Conservation (phyloP, 1,140 invertebrate genomes). For the Leptinotarsa lineolata region DNA sequence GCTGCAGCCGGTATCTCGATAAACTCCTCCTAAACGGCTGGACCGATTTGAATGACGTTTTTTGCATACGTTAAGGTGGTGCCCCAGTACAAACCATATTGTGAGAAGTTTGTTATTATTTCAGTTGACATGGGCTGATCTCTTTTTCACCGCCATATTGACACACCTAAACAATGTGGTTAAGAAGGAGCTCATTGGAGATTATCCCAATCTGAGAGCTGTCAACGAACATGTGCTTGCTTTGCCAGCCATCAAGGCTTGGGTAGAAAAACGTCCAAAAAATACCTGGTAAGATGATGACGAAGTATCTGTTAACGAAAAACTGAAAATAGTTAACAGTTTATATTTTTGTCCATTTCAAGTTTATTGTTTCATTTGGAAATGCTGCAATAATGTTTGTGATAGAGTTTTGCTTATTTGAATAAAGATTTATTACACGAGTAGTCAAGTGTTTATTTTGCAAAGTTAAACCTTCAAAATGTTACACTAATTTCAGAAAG, state of each 20-base stretch:
- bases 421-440: no score
- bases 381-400: background rate
- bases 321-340: no score
- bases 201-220: conserved; percentile 63
- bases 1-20: no score
- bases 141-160: conserved; percentile 64
- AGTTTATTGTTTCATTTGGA: background rate
- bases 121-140: conserved; percentile 70
- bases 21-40: no score
- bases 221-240: conserved; percentile 62
- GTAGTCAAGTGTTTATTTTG: no score
- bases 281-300: background rate
- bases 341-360: background rate
- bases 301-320: no score
- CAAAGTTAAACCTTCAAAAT: no score
- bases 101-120: conserved; percentile 29
- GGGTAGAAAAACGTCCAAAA: conserved; percentile 67
- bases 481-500: no score
- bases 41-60: no score
- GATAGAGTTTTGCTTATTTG: no score
- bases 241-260: conserved; percentile 67
- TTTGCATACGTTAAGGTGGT: no score
- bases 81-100: no score
- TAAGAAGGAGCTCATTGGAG: conserved; percentile 60
- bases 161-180: conserved; percentile 63